Conservation (phyloP, 2,888 invertebrate species). For the Acrocyrtus sp. region DNA sequence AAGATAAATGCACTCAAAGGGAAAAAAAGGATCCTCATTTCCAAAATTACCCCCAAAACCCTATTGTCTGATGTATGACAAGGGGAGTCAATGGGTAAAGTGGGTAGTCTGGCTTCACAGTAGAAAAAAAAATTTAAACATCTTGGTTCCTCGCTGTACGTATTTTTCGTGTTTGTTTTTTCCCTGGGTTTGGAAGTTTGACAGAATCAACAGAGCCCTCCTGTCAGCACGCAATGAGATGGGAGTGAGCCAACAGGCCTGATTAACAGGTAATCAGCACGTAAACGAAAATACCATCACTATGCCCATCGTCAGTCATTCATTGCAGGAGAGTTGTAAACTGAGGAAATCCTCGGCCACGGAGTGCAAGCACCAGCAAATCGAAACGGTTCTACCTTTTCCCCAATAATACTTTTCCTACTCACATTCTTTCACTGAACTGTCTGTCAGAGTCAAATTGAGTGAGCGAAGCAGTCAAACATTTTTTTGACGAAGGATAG, state of each 20-base stretch:
- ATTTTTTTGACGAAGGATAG: no score
- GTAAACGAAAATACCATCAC: slow-evolving; percentile 29
- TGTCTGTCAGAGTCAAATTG: slow-evolving; percentile 47
- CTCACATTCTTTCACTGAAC: slow-evolving; percentile 48
- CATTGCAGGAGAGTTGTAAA: no score
- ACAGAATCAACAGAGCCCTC: slow-evolving; percentile 44
- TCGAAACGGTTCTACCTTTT: slow-evolving; percentile 34
- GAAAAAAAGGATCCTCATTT: no score
- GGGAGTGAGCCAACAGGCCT: slow-evolving; percentile 48
- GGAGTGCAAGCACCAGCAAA: no score
- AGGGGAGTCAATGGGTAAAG: no score
- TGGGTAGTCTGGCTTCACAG: not conserved
- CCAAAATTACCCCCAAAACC: slow-evolving; percentile 4
- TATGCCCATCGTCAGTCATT: no score
- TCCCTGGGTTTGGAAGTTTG: slow-evolving; percentile 36
- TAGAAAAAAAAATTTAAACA: not conserved
- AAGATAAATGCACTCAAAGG: slow-evolving; percentile 22
- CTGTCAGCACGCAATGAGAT: slow-evolving; percentile 55
- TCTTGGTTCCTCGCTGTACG: not conserved
- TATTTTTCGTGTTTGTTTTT: no score
- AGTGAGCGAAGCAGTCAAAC: slow-evolving; percentile 44
- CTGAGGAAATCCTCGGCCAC: no score
- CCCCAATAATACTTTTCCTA: slow-evolving; percentile 40
- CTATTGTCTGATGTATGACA: no score
- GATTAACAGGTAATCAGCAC: slow-evolving; percentile 53